Conservation (phyloP, 2,888 invertebrate species). For the Crematogaster levior region DNA sequence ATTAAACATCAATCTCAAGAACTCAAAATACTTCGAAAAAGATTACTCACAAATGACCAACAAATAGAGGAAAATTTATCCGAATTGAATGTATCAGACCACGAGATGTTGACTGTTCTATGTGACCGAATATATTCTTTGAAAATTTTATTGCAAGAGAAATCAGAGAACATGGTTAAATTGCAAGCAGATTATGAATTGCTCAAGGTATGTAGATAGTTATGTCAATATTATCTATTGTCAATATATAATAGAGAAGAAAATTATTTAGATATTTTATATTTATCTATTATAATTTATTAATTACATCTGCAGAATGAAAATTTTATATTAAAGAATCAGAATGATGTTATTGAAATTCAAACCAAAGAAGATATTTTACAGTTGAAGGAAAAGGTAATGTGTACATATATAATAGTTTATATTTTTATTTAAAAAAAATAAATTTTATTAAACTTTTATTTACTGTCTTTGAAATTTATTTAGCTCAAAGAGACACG, state of each 20-base stretch:
- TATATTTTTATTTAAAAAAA: neutral
- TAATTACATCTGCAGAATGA: conserved; percentile 75
- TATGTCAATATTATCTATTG: neutral
- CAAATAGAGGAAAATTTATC: conserved; percentile 67
- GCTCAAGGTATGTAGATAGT: conserved; percentile 72
- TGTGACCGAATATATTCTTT: conserved; percentile 73
- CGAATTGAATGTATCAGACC: conserved; percentile 71
- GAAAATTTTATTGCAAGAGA: conserved; percentile 75
- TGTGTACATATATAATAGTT: neutral
- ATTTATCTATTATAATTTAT: conserved; percentile 15
- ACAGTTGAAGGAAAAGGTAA: conserved; percentile 71
- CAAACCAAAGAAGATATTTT: conserved; percentile 75
- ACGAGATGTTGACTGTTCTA: conserved; percentile 71
- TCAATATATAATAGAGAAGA: neutral
- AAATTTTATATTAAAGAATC: conserved; percentile 76
- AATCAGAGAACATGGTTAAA: conserved; percentile 76
- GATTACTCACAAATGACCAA: conserved; percentile 68
- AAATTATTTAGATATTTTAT: neutral
- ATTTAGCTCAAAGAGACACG: conserved; percentile 75
- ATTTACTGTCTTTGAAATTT: neutral
- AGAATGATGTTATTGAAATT: conserved; percentile 69
- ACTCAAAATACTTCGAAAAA: conserved; percentile 72
- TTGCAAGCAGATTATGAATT: conserved; percentile 79
- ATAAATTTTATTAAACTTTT: conserved; percentile 32
- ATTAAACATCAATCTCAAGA: conserved; percentile 64